Conservation (phyloP, 2,113 vertebrate genomes). For the Chamaetylas fuelleborni region DNA sequence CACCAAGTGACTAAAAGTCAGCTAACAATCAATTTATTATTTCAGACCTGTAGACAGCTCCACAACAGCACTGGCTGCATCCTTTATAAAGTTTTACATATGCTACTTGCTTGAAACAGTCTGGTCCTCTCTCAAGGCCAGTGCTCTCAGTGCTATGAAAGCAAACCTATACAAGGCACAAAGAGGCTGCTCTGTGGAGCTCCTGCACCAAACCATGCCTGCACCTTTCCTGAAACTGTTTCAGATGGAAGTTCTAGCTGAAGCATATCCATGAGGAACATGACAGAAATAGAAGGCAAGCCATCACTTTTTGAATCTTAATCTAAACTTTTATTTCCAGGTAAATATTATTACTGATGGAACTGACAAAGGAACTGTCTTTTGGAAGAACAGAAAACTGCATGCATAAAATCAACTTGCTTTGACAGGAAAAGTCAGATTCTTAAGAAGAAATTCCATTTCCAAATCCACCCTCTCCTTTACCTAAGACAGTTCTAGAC, state of each 20-base stretch:
- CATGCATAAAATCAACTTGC: neutral
- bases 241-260: neutral
- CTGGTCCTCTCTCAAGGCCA: neutral
- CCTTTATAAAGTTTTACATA: neutral
- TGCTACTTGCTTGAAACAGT: neutral
- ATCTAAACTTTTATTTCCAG: neutral
- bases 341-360: neutral
- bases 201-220: neutral
- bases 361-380: neutral
- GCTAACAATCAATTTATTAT: neutral
- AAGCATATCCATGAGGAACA: neutral
- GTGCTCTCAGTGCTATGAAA: neutral
- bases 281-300: neutral
- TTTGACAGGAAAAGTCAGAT: neutral
- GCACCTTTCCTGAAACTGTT: neutral
- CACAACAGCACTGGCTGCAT: neutral
- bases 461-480: neutral
- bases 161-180: neutral
- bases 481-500: neutral
- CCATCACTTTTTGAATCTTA: neutral
- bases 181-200: neutral
- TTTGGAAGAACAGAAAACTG: neutral
- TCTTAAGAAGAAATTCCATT: neutral
- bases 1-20: neutral
- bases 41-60: neutral